Percentiles rank a stretch among this genome's conserved stretches.
phyloP scores from a whole-genome alignment of 2,888 invertebrate genomes.

The Drosophila pseudotalamancana region DNA sequence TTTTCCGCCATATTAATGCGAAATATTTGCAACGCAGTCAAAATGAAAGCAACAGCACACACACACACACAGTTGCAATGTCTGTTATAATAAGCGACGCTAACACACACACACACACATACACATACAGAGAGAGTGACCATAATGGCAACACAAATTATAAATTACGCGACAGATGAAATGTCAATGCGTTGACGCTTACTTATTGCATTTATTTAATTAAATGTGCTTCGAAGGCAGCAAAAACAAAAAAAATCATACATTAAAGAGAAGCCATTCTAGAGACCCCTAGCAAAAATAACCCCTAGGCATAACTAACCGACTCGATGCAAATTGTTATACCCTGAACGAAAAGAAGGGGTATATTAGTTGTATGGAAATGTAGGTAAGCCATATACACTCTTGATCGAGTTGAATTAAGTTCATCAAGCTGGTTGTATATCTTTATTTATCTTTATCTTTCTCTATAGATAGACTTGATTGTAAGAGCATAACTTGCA shows the following conservation, averaged over 20 bases:
- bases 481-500: no score
- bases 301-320: neutral
- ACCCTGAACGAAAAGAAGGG: no score
- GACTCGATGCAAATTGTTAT: no score
- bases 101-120: conserved; percentile 4
- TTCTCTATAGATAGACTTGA: no score
- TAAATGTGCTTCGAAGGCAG: conserved; percentile 48
- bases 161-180: conserved; percentile 80
- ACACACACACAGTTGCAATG: conserved; percentile 30
- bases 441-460: no score
- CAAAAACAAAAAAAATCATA: conserved; percentile 13
- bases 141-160: conserved; percentile 77
- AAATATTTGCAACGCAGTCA: conserved; percentile 78
- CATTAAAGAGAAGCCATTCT: conserved; percentile 7
- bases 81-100: conserved; percentile 25
- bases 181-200: conserved; percentile 71
- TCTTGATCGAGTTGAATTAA: no score
- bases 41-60: conserved; percentile 49
- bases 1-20: conserved; percentile 79
- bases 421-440: no score
- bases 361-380: no score
- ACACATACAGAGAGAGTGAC: conserved; percentile 7
- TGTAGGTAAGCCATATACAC: no score
- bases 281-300: conserved; percentile 5
- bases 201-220: conserved; percentile 79